phyloP scores from a whole-genome alignment of 2,888 invertebrate genomes.

The Drosophila cognata region DNA sequence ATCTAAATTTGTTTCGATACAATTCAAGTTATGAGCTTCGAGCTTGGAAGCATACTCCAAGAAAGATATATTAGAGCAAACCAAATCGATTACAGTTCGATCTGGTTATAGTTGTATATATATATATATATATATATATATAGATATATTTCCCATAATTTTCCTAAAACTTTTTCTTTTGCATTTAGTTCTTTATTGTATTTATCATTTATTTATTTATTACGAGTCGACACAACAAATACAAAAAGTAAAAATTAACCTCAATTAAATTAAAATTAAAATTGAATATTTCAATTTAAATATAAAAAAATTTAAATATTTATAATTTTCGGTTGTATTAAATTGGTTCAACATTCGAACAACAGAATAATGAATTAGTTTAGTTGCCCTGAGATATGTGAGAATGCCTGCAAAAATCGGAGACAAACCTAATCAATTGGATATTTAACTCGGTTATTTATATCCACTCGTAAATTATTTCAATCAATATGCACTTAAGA shows the following conservation, averaged over 20 bases:
- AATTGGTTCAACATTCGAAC: neutral
- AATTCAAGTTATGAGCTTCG: too few relatives aligned
- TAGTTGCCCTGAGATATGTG: neutral
- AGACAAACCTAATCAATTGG: neutral
- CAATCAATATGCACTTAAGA: conserved; percentile 34
- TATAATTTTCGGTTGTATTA: neutral
- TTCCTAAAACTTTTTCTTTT: too few relatives aligned
- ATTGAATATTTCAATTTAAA: neutral
- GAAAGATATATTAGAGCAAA: too few relatives aligned
- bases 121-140: too few relatives aligned
- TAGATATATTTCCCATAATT: neutral
- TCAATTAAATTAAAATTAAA: neutral
- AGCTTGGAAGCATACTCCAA: too few relatives aligned
- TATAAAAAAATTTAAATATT: neutral
- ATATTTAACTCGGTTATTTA: conserved; percentile 8
- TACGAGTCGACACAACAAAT: neutral
- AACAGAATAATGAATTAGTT: neutral
- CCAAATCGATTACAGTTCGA: too few relatives aligned
- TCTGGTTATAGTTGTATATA: neutral
- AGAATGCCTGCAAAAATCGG: neutral
- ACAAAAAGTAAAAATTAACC: neutral
- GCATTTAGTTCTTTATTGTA: neutral
- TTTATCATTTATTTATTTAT: neutral
- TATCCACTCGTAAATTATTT: conserved; percentile 31
- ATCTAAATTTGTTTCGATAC: too few relatives aligned